Base-by-base conservation (phyloP, 1,140 invertebrate species). In the Andricus grossulariae region DNA sequence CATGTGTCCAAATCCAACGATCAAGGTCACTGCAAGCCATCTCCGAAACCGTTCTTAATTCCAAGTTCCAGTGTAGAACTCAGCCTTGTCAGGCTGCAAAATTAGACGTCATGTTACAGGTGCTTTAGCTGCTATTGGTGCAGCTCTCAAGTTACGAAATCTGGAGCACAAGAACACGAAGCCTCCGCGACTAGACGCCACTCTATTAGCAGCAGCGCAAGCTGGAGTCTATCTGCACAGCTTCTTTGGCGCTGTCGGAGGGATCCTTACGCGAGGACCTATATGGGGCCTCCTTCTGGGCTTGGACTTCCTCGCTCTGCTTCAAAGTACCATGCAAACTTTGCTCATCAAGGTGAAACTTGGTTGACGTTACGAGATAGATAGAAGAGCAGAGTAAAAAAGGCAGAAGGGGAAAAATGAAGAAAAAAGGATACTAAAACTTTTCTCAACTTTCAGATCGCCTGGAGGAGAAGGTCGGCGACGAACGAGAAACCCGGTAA, bases 171-270 rank as follows among this genome's bases (percentile, higher is more conserved):
- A 81, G 73, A 84, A 86, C 32, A 82, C 81, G 66, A 89, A 88
- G 70, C 86, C 89, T n/a, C 89, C 97, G 72, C 94, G 96, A 71
- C 91, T 98, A 79, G 97, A 98, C 87, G 97, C 95, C 66, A 96
- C 96, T 3, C 92, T 98, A 12, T 91, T 98, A 55, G 94, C 97
- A 8, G 94, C 97, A 21, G 97, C 97, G 3, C 96, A 98, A 87
- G 95, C 95, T 2, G 97, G 97, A 1, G 95, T 97, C 73, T 98
- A 97, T 86, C 93, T 97, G 32, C 98, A 98, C 89, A 95, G 96
- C 80, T 95, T 97, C 90, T 98, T 98, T 87, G 96, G 96, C 57
- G 94, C 97, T 45, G 95, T 97, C 72, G 96, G 96, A 45, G 95
- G 95, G 78, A 94, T 95, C 82, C 94, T 96, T 84, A 95, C 95